Evolutionary conservation across 2,888 invertebrate species (phyloP), one percentile per base, ranked within the genome.

Genomic region (Allolobophora icterica): DNA sequence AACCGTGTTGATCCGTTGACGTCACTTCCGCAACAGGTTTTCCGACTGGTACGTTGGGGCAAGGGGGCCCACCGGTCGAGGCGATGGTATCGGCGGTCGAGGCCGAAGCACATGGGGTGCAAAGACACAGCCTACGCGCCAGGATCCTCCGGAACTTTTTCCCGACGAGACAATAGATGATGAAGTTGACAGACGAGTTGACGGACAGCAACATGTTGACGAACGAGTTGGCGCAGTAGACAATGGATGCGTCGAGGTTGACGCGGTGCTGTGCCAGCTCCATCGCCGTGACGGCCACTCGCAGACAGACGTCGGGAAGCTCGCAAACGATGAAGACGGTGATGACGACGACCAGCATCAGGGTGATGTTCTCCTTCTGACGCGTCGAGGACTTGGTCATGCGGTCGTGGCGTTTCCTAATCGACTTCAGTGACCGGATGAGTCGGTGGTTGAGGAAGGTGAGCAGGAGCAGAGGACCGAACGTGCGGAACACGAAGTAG

Each of bases 401-500:
- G 5, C 87, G 87, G 35, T 87, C 87, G 40, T 45, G 52, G n/a
- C 91, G 58, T 13, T 83, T 35, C 19, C 90, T 33, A 30, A 84
- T 52, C 30, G 58, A 30, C 52, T 90, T 90, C 58, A 93, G 91
- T 0, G 93, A 92, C 24, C 87, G 71, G 52, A 93, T 92, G 33
- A 93, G 93, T 5, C 90, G 91, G 30, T 90, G 83, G 92, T 93
- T 93, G 45, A 93, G 91, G 13, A 90, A 83, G 42, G 93, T 89
- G 71, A 93, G 91, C 35, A 91, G 91, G 71, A 92, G 33, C 21
- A 93, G 92, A 0, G 93, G 93, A 6, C 93, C 93, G 30, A 93
- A 89, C 33, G 92, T 90, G 30, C 93, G 92, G 92, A 93, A 93
- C 40, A 93, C 89, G 90, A 92, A 91, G 91, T 92, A 93, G 84